Evolutionary conservation across 1,140 invertebrate genomes (phyloP).

Genomic region (Phocides pigmalion): DNA sequence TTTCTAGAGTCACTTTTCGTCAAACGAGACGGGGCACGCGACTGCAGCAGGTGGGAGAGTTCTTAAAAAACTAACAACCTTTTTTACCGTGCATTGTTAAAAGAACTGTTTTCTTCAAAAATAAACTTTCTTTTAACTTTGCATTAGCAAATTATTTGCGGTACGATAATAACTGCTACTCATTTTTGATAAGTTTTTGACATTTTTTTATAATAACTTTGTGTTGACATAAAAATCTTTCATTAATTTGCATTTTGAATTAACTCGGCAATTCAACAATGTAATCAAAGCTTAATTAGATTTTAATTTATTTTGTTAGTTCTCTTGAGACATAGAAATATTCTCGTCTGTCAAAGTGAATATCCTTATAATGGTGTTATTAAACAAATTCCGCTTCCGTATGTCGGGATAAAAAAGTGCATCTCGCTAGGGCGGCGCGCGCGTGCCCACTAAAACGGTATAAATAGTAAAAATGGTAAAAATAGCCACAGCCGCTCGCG

Average conservation of each 20-base stretch:
- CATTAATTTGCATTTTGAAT: too few relatives aligned
- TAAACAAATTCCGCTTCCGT: slow-evolving; percentile 51
- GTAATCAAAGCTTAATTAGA: neutral
- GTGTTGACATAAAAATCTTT: too few relatives aligned
- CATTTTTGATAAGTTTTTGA: neutral
- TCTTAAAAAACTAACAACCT: slow-evolving; percentile 79
- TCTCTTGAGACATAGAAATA: neutral
- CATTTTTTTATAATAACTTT: neutral
- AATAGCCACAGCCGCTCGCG: slow-evolving; percentile 62
- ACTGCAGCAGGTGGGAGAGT: slow-evolving; percentile 77
- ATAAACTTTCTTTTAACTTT: slow-evolving; percentile 43
- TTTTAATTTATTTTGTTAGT: neutral
- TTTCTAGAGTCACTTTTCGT: slow-evolving; percentile 37
- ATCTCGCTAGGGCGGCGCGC: slow-evolving; percentile 54
- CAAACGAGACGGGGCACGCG: slow-evolving; percentile 60
- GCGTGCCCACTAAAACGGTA: slow-evolving; percentile 71
- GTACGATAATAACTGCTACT: slow-evolving; percentile 23
- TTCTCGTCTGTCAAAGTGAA: slow-evolving; percentile 43
- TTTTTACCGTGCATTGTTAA: slow-evolving; percentile 69
- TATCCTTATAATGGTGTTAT: slow-evolving; percentile 68
- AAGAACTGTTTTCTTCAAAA: slow-evolving; percentile 58
- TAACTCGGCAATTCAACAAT: too few relatives aligned
- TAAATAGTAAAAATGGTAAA: slow-evolving; percentile 80
- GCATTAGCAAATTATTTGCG: slow-evolving; percentile 10
- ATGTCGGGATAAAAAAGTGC: slow-evolving; percentile 63